Evolutionary conservation across 2,797 vertebrate genomes (phyloP).

Genomic region (Sylvilagus floridanus): DNA sequence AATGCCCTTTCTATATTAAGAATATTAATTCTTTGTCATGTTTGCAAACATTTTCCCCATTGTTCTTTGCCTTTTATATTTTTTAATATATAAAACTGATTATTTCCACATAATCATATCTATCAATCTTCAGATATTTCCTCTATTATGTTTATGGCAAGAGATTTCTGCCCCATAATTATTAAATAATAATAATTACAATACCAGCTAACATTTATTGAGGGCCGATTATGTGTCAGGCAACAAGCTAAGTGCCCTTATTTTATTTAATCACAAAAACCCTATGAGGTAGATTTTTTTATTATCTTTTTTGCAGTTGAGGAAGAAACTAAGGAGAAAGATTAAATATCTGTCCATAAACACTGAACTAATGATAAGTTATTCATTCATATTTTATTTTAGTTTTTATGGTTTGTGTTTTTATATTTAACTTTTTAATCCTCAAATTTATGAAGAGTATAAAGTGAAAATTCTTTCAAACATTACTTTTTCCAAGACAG

Average conservation of each 20-base stretch:
- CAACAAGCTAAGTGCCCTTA: conserved; percentile 39
- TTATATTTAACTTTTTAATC: conserved; percentile 62
- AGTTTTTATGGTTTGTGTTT: conserved; percentile 63
- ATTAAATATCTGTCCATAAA: conserved; percentile 43
- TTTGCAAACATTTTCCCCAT: conserved; percentile 65
- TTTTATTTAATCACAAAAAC: conserved; percentile 63
- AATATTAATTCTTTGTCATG: conserved; percentile 76
- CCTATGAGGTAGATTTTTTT: conserved; percentile 44
- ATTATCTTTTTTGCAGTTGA: conserved; percentile 22
- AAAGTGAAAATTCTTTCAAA: conserved; percentile 45
- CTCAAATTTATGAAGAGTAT: conserved; percentile 45
- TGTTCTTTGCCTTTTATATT: conserved; percentile 67
- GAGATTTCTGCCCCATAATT: conserved; percentile 62
- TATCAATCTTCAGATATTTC: conserved; percentile 74
- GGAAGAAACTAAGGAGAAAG: conserved; percentile 50
- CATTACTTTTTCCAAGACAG: conserved; percentile 45
- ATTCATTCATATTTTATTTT: conserved; percentile 50
- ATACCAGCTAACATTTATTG: conserved; percentile 68
- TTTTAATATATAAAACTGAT: conserved; percentile 78
- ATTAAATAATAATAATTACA: conserved; percentile 74
- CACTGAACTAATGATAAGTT: not conserved
- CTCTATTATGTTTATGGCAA: conserved; percentile 70
- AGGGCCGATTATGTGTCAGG: conserved; percentile 56
- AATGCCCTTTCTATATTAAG: conserved; percentile 73
- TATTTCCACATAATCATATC: conserved; percentile 71